phyloP scores from a whole-genome alignment of 2,888 invertebrate species.

The Catonia carolina region DNA sequence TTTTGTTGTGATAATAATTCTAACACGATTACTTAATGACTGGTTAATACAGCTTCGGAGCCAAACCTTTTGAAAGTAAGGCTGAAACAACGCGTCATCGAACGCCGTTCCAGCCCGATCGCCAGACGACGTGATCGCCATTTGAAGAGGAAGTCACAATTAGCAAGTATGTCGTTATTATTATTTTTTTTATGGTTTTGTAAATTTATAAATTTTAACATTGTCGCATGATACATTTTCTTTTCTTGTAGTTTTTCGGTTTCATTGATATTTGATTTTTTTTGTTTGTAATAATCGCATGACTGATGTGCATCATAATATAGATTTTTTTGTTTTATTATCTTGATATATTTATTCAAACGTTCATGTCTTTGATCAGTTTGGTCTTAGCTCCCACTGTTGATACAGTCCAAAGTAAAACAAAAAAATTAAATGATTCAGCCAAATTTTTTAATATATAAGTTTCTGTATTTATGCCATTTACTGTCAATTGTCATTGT shows the following conservation, averaged over 20 bases:
- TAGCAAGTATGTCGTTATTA: constrained; percentile 47
- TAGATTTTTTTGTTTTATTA: too few relatives aligned
- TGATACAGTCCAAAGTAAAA: too few relatives aligned
- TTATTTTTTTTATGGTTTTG: constrained; percentile 11
- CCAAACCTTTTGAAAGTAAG: constrained; percentile 92
- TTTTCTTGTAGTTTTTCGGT: background rate
- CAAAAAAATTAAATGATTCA: too few relatives aligned
- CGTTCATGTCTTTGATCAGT: too few relatives aligned
- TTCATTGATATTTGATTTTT: background rate
- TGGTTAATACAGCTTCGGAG: constrained; percentile 73
- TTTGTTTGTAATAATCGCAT: constrained; percentile 33
- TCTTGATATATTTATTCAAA: too few relatives aligned
- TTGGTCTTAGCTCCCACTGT: too few relatives aligned
- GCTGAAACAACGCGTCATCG: constrained; percentile 90
- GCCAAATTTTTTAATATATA: too few relatives aligned
- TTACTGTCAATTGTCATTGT: too few relatives aligned
- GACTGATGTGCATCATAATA: too few relatives aligned
- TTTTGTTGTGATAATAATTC: constrained; percentile 21
- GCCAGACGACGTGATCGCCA: constrained; percentile 72
- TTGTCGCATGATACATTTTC: background rate
- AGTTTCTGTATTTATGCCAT: too few relatives aligned
- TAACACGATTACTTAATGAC: background rate
- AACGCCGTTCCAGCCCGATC: constrained; percentile 88
- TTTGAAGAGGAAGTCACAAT: constrained; percentile 62
- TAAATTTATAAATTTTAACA: constrained; percentile 1